Percentiles rank a stretch among this genome's conserved stretches.
phyloP scores from a whole-genome alignment of 2,888 invertebrate species.

The Diloba caeruleocephala region DNA sequence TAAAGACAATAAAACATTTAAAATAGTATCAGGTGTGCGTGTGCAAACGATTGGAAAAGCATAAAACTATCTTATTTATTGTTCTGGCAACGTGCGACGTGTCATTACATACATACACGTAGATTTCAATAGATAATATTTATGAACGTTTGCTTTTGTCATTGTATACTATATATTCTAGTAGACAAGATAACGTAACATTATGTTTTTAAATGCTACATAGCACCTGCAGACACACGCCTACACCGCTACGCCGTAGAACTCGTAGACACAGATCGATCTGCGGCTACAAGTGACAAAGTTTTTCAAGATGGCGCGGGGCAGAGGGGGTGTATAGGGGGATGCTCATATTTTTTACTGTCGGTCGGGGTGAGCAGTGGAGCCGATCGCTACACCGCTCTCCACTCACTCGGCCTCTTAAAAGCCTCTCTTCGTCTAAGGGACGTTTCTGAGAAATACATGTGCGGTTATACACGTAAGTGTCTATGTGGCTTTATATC shows the following conservation, averaged over 20 bases:
- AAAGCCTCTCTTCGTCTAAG: conserved; percentile 79
- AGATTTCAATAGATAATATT: too few relatives aligned
- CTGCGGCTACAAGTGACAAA: conserved; percentile 87
- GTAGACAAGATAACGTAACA: conserved; percentile 32
- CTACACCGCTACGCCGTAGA: conserved; percentile 71
- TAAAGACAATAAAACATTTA: not conserved
- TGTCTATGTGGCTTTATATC: conserved; percentile 72
- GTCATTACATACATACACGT: too few relatives aligned
- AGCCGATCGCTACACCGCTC: conserved; percentile 88
- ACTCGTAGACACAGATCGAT: conserved; percentile 85
- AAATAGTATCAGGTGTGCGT: not conserved
- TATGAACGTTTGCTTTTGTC: not conserved
- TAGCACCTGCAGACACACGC: conserved; percentile 46
- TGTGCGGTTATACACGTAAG: conserved; percentile 75
- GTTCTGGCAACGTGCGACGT: too few relatives aligned
- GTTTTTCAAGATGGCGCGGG: conserved; percentile 87
- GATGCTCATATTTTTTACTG: conserved; percentile 89
- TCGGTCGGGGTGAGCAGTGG: conserved; percentile 87
- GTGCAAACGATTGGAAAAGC: not conserved
- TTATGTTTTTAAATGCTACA: conserved; percentile 46
- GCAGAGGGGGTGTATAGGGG: conserved; percentile 68
- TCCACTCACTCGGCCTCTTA: conserved; percentile 87
- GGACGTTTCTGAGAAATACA: conserved; percentile 78
- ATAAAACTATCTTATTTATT: too few relatives aligned
- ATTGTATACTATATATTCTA: not conserved